Evolutionary conservation across 2,888 invertebrate species (phyloP), one percentile per base, ranked within the genome.

Genomic region (Andrena haemorrhoa): DNA sequence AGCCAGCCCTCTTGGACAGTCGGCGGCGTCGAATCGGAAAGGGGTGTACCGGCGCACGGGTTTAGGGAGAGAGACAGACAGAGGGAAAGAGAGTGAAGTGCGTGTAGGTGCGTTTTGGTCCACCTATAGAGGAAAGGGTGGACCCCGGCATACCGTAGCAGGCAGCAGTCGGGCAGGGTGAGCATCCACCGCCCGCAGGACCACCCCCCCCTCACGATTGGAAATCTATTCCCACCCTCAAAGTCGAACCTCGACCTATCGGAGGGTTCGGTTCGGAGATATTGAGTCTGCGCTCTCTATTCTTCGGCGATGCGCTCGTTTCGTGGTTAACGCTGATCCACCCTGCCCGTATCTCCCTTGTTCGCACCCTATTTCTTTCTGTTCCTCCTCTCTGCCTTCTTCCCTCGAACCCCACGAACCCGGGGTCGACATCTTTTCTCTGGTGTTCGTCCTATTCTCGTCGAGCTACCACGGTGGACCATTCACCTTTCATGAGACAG

Each of bases 181-280:
- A 81, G 84, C 83, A 86, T 85, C 85, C 87, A 70, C 82, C 58
- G 79, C 69, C 56, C 68, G 86, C 89, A 88, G 89, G 86, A 89
- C 90, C 90, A 86, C 20, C 88, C 93, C 93, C 92, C 41, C 91
- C 90, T 89, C 89, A 89, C 93, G 94, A 94, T 94, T 94, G 94
- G 94, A 94, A 94, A 94, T 94, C 94, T 94, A 94, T 94, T 94
- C 93, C 94, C 93, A 93, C 93, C 94, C 94, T 93, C 89, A 88
- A 91, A 92, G 93, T 94, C 93, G 93, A 94, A 93, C 92, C 91
- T 92, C 94, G 93, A 93, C 94, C 94, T 94, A 94, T 94, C 93
- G 94, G 93, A 93, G 93, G 90, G 92, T 94, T 94, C 89, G 92
- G 92, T 93, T 93, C 91, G 93, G 92, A 87, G 92, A 92, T 94